These are phyloP conservation scores for Cydia splendana DNA, from an alignment of 1,140 invertebrate genomes.

Conservation along the genomic window DNA sequence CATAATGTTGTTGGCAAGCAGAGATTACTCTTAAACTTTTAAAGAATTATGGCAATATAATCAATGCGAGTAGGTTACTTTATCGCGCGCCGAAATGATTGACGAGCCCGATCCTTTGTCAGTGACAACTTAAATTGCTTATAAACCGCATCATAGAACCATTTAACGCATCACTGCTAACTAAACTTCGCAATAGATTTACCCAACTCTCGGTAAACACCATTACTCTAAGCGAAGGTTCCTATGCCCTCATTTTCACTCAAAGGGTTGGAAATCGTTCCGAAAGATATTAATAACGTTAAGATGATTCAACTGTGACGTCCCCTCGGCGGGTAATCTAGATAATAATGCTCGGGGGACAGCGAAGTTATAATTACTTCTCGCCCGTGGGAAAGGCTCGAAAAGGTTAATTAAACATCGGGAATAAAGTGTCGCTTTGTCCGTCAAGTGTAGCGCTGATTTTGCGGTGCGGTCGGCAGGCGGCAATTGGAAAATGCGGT, in stretches of 20 bases:
- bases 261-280: conserved; percentile 31
- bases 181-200: neutral
- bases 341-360: conserved; percentile 43
- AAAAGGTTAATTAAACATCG: conserved; percentile 29
- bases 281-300: conserved; percentile 34
- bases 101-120: neutral
- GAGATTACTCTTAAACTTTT: neutral
- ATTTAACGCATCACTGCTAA: neutral
- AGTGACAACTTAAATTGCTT: neutral
- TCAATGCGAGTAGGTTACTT: neutral
- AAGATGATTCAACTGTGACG: conserved; percentile 34
- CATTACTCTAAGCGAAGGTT: conserved; percentile 1
- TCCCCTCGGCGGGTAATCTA: conserved; percentile 35
- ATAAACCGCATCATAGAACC: neutral
- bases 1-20: neutral
- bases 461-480: neutral
- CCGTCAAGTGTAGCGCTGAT: conserved; percentile 11
- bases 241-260: conserved; percentile 4
- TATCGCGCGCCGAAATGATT: neutral
- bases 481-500: conserved; percentile 10
- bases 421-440: conserved; percentile 29
- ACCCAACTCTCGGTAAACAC: neutral
- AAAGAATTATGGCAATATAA: neutral
- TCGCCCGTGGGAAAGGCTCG: conserved; percentile 26
- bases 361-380: conserved; percentile 48